phyloP scores from a whole-genome alignment of 2,888 invertebrate genomes.

The Troilus luridus region DNA sequence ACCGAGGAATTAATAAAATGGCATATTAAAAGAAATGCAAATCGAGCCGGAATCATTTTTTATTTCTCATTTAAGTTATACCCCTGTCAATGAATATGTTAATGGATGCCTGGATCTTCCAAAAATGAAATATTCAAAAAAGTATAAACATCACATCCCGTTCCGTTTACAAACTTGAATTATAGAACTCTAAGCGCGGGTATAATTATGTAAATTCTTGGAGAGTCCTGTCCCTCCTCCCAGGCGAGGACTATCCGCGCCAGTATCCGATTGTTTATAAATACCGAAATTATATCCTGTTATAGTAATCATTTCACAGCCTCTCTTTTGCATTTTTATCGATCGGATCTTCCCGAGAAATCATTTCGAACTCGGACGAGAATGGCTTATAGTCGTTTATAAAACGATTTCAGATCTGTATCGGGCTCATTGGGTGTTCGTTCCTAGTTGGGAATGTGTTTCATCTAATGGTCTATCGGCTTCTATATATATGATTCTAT shows the following conservation, averaged over 20 bases:
- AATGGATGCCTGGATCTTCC: not conserved
- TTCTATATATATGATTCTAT: not conserved
- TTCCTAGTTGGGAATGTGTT: not conserved
- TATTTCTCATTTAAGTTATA: constrained; percentile 37
- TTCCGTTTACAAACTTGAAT: constrained; percentile 28
- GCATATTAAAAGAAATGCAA: constrained; percentile 17
- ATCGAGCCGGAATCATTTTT: not conserved
- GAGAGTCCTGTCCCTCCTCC: too few relatives aligned
- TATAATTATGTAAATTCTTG: constrained; percentile 13
- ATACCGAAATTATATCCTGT: constrained; percentile 38
- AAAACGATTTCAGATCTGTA: not conserved
- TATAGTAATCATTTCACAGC: constrained; percentile 15
- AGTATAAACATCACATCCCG: constrained; percentile 3
- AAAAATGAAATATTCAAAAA: constrained; percentile 45
- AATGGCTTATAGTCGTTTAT: not conserved
- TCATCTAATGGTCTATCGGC: not conserved
- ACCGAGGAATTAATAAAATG: constrained; percentile 19
- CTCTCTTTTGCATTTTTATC: constrained; percentile 25
- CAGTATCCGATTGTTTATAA: constrained; percentile 12
- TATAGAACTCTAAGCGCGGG: constrained; percentile 30
- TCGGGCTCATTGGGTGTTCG: not conserved
- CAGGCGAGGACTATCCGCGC: not conserved
- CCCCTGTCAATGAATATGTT: constrained; percentile 44
- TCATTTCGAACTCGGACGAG: not conserved
- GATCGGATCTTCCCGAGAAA: constrained; percentile 8